These are phyloP conservation scores for Helicoverpa zea DNA, from an alignment of 1,140 invertebrate genomes.

Conservation along the genomic window DNA sequence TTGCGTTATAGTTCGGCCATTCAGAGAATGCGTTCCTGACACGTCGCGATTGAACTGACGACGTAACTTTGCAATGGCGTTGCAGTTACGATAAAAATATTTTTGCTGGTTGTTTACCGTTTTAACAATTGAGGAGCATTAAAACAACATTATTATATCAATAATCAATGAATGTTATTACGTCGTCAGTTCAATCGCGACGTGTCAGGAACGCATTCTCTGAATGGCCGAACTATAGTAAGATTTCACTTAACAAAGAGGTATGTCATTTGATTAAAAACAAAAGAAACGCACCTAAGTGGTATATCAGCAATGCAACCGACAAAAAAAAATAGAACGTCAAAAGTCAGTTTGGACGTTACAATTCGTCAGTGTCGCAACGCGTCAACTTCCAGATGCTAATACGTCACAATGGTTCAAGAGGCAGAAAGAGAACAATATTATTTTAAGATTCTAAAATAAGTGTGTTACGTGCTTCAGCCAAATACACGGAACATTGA, in stretches of 20 bases:
- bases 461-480: conserved; percentile 69
- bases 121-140: too few relatives aligned
- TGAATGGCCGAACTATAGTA: too few relatives aligned
- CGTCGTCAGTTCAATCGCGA: too few relatives aligned
- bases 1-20: too few relatives aligned
- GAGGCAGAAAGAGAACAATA: conserved; percentile 43
- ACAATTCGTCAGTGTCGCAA: conserved; percentile 47
- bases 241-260: not conserved
- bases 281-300: not conserved
- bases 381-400: conserved; percentile 41
- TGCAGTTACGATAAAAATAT: too few relatives aligned
- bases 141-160: too few relatives aligned
- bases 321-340: conserved; percentile 13
- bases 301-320: not conserved
- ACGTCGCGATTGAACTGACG: too few relatives aligned
- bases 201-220: too few relatives aligned
- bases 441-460: conserved; percentile 65
- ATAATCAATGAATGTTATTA: too few relatives aligned
- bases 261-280: conserved; percentile 15
- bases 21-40: too few relatives aligned
- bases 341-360: conserved; percentile 25
- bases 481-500: conserved; percentile 82
- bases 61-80: too few relatives aligned
- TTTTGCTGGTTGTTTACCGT: too few relatives aligned
- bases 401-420: conserved; percentile 44